Conservation (phyloP, 2,797 vertebrate species). For the Etheostoma perlongum region DNA sequence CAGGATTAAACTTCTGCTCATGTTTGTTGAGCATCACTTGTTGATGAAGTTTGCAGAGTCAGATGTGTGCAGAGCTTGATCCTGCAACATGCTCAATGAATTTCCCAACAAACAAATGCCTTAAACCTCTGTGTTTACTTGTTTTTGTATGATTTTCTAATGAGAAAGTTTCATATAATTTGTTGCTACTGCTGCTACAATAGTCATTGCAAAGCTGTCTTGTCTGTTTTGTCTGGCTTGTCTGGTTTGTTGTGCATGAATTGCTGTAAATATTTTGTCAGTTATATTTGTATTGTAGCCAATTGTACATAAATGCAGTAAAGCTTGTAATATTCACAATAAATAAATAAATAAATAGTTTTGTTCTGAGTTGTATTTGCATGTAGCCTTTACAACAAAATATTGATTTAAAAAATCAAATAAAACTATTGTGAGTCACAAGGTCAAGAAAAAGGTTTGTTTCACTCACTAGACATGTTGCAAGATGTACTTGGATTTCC, state of each 20-base stretch:
- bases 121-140: slow-evolving; percentile 70
- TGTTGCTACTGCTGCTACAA: slow-evolving; percentile 32
- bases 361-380: not conserved
- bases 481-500: not conserved
- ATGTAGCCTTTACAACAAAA: not conserved
- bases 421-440: not conserved
- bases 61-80: not conserved
- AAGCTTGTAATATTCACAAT: slow-evolving; percentile 55
- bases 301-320: slow-evolving; percentile 22
- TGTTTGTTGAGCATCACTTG: slow-evolving; percentile 19
- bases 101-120: slow-evolving; percentile 64
- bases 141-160: slow-evolving; percentile 69
- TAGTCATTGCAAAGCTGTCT: slow-evolving; percentile 11
- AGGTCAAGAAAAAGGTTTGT: not conserved
- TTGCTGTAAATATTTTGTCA: slow-evolving; percentile 29
- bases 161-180: slow-evolving; percentile 20
- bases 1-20: slow-evolving; percentile 50
- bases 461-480: not conserved
- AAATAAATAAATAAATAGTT: slow-evolving; percentile 26
- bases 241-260: slow-evolving; percentile 43
- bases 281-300: slow-evolving; percentile 25
- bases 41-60: not conserved
- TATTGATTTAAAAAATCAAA: too few species aligned
- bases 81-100: slow-evolving; percentile 24
- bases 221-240: slow-evolving; percentile 29